Evolutionary conservation across 2,888 invertebrate genomes (phyloP).

Genomic region (Macrostomum cliftonense): DNA sequence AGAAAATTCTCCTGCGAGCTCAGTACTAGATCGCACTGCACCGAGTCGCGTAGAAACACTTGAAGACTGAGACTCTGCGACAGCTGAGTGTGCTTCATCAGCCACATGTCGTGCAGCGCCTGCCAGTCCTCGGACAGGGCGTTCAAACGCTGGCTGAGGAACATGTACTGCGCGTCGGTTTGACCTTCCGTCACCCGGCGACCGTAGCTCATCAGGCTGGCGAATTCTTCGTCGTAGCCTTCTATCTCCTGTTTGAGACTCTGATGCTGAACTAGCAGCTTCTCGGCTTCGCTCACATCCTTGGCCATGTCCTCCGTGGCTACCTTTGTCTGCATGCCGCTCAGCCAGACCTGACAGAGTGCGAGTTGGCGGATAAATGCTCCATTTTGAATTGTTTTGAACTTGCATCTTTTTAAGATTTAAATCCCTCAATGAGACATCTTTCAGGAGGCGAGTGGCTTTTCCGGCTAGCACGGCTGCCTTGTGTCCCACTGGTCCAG

Average conservation of each 20-base stretch:
- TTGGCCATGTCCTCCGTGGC: slow-evolving; percentile 37
- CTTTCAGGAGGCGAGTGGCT: no score
- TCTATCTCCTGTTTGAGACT: slow-evolving; percentile 97
- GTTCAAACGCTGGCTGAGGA: slow-evolving; percentile 75
- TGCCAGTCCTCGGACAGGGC: slow-evolving; percentile 97
- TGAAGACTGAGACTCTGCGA: slow-evolving; percentile 66
- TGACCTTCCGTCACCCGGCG: slow-evolving; percentile 43
- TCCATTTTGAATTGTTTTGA: slow-evolving; percentile 99
- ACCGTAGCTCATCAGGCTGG: slow-evolving; percentile 98
- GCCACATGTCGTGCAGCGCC: slow-evolving; percentile 98
- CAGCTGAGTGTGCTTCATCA: slow-evolving; percentile 77
- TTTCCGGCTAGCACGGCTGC: no score
- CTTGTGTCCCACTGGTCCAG: no score
- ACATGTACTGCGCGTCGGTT: slow-evolving; percentile 98
- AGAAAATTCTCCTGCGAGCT: slow-evolving; percentile 94
- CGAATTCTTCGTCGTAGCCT: slow-evolving; percentile 91
- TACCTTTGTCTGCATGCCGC: slow-evolving; percentile 84
- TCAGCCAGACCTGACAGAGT: slow-evolving; percentile 95
- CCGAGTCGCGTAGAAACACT: slow-evolving; percentile 70
- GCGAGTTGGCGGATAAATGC: no score
- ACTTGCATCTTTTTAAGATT: slow-evolving; percentile 45
- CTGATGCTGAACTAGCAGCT: slow-evolving; percentile 84
- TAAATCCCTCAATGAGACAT: no score
- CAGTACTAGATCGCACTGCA: slow-evolving; percentile 87
- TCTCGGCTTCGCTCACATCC: slow-evolving; percentile 62